Evolutionary conservation across 2,888 invertebrate species (phyloP), one percentile per base, ranked within the genome.

Genomic region (Eupithecia subfuscata): DNA sequence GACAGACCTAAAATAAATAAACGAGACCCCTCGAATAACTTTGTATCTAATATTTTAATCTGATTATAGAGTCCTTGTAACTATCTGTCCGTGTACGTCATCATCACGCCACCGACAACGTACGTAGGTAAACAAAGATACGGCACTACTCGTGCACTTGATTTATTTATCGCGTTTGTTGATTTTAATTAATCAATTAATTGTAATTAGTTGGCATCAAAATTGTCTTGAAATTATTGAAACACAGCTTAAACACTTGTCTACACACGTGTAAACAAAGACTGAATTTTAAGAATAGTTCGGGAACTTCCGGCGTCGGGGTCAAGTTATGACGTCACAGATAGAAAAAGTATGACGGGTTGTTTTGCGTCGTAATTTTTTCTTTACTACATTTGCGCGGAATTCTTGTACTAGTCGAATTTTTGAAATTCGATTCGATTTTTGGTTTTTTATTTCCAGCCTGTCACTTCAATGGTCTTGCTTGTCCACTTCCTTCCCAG

Each of bases 51-150:
- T 43, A 43, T 43, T 43, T 43, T 14, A 14, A 43, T 56, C 56
- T 3, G 56, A 60, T 56, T 22, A 56, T 22, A 5, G 1, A 12
- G 22, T 60, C 25, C 60, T 25, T 60, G 22, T 60, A 12, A 3
- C 22, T 56, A 60, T 60, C 22, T 60, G 60, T 60, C 14, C 0
- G 5, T 60, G 25, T 11, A 60, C 68, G 68, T 68, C 48, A 64
- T 67, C 16, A 78, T 77, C 78, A 77, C 77, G 76, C 78, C 78
- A 80, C 73, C 18, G 25, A 67, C 25, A 25, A 67, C 52, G 9
- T n/a, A 56, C 67, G 67, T 77, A 68, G 14, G 40, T 43, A 78
- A 80, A 78, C 76, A 78, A 72, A 74, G 73, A 74, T 69, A 70
- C 71, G 73, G 4, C 22, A 56, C n/a, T 22, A 34, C 18, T 40